Evolutionary conservation across 2,888 invertebrate genomes (phyloP).

Genomic region (Doris montereyensis): DNA sequence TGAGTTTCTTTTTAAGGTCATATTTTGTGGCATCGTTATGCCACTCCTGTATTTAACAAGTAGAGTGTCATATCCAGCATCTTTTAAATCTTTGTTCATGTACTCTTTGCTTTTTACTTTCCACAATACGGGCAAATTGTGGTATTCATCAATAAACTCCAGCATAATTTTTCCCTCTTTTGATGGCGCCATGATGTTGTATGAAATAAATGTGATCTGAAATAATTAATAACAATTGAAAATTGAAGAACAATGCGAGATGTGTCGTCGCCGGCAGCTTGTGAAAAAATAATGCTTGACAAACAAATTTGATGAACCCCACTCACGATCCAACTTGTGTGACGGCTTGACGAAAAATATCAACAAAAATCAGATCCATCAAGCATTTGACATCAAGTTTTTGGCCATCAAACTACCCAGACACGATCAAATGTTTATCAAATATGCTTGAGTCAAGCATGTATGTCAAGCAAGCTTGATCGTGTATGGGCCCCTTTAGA

Average conservation of each 20-base stretch:
- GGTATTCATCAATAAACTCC: background rate
- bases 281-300: slow-evolving; percentile 23
- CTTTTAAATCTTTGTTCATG: background rate
- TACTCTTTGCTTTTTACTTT: background rate
- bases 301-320: slow-evolving; percentile 21
- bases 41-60: slow-evolving; percentile 3
- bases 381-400: slow-evolving; percentile 25
- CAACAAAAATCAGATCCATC: slow-evolving; percentile 26
- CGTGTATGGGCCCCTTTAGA: slow-evolving; percentile 14
- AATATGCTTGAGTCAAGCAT: slow-evolving; percentile 27
- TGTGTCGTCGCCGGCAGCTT: slow-evolving; percentile 16
- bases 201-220: slow-evolving; percentile 20
- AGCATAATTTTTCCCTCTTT: background rate
- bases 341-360: slow-evolving; percentile 26
- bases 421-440: slow-evolving; percentile 22
- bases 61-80: background rate
- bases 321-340: slow-evolving; percentile 23
- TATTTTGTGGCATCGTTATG: background rate
- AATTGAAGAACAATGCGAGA: slow-evolving; percentile 17
- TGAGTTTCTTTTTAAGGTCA: slow-evolving; percentile 14
- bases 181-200: slow-evolving; percentile 9
- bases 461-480: slow-evolving; percentile 20
- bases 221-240: slow-evolving; percentile 6
- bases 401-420: slow-evolving; percentile 23
- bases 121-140: background rate